A percentile compares a stretch with the other conserved stretches of the same genome.
These are phyloP conservation scores for Platorchestia sp. DNA, from an alignment of 1,140 invertebrate genomes.

Conservation along the genomic window DNA sequence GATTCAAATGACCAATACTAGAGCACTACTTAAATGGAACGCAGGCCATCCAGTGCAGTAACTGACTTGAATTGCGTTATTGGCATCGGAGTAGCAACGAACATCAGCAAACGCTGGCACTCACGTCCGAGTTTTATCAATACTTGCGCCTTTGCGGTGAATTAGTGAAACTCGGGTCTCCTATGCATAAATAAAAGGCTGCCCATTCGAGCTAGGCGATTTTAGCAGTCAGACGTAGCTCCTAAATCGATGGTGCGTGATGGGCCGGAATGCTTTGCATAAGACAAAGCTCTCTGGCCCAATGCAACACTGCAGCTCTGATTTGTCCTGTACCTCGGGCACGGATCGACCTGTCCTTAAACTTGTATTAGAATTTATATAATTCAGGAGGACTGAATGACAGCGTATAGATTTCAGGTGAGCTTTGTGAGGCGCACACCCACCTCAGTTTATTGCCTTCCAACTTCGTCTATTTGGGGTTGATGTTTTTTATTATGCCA, in stretches of 20 bases:
- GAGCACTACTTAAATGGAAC: background rate
- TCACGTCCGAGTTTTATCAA: background rate
- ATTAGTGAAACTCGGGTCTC: background rate
- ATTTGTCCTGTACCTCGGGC: background rate
- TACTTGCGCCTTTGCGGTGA: background rate
- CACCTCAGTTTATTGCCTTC: background rate
- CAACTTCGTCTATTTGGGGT: background rate
- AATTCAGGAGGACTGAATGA: background rate
- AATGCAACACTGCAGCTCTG: background rate
- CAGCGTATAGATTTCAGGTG: background rate
- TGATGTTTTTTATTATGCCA: background rate
- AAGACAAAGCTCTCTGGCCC: background rate
- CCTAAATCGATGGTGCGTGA: conserved; percentile 54
- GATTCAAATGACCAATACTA: background rate
- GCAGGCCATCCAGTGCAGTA: background rate
- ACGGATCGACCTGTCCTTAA: conserved; percentile 3
- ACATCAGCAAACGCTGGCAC: background rate
- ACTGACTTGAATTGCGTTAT: background rate
- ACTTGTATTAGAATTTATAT: background rate
- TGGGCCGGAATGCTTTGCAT: conserved; percentile 28
- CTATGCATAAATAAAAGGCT: background rate
- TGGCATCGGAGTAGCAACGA: background rate
- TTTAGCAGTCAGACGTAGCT: background rate
- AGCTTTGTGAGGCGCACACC: background rate
- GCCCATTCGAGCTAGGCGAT: background rate